Evolutionary conservation across 1,140 invertebrate species (phyloP).

Genomic region (Copidosoma floridanum): DNA sequence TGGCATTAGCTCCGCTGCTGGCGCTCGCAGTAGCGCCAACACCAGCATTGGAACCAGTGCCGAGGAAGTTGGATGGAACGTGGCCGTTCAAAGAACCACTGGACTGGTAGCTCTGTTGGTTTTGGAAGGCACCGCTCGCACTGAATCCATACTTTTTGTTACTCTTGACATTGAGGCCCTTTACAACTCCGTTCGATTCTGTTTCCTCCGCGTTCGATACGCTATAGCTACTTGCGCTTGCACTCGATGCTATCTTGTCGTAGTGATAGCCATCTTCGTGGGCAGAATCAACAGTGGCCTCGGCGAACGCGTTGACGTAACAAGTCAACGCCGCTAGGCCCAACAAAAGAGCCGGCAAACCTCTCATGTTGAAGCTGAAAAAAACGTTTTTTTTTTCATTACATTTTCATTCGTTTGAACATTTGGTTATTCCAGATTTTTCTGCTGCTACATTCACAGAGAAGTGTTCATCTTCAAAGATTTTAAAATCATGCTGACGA

Average conservation of each 20-base stretch:
- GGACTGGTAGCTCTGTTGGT: conserved; percentile 13
- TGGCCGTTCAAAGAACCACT: conserved; percentile 14
- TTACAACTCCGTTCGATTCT: conserved; percentile 22
- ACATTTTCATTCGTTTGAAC: too few species aligned
- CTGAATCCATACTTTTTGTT: conserved; percentile 22
- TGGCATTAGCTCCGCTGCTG: neutral
- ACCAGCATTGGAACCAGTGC: conserved; percentile 5
- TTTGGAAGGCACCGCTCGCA: conserved; percentile 16
- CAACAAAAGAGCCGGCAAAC: conserved; percentile 29
- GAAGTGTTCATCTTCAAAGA: too few species aligned
- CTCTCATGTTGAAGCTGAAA: conserved; percentile 36
- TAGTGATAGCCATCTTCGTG: conserved; percentile 34
- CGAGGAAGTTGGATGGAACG: neutral
- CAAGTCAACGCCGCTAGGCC: conserved; percentile 27
- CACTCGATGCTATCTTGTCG: conserved; percentile 29
- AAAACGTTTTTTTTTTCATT: too few species aligned
- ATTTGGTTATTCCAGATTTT: too few species aligned
- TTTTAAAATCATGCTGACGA: too few species aligned
- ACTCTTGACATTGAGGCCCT: conserved; percentile 25
- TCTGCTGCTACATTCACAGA: too few species aligned
- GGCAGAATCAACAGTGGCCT: conserved; percentile 19
- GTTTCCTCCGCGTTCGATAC: conserved; percentile 24
- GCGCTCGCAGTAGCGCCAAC: conserved; percentile 2
- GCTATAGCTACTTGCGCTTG: conserved; percentile 27
- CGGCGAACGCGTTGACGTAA: conserved; percentile 25